Conservation (phyloP, 2,797 vertebrate species). For the Fistularia commersonii region DNA sequence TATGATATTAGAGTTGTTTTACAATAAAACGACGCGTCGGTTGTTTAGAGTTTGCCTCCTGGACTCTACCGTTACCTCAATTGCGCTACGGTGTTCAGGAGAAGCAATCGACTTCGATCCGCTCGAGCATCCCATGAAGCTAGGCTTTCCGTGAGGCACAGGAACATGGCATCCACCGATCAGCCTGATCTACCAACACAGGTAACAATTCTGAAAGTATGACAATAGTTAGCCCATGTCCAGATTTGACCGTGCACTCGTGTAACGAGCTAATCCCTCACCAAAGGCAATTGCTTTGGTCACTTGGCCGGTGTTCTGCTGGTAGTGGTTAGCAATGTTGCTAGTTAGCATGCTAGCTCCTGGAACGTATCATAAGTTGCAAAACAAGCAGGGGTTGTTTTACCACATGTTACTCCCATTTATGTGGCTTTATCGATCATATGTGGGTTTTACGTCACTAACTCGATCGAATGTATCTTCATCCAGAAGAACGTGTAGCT, state of each 20-base stretch:
- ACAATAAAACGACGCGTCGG: too few relatives aligned
- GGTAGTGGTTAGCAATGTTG: conserved; percentile 35
- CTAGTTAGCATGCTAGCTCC: conserved; percentile 53
- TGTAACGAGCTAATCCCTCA: neutral
- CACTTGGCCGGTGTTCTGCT: neutral
- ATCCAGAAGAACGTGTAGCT: conserved; percentile 4
- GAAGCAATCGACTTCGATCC: conserved; percentile 56
- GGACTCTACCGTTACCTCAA: too few relatives aligned
- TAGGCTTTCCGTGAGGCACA: conserved; percentile 29
- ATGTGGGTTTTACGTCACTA: too few relatives aligned
- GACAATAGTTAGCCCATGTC: neutral
- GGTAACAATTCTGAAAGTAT: conserved; percentile 65
- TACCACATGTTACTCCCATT: neutral
- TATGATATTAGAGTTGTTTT: too few relatives aligned
- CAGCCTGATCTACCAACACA: conserved; percentile 82
- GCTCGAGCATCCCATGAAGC: conserved; percentile 39
- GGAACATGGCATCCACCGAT: conserved; percentile 91
- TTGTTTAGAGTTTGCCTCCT: too few relatives aligned
- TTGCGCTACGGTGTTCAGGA: conserved; percentile 19
- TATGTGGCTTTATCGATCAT: neutral
- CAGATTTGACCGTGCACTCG: neutral
- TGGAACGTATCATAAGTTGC: conserved; percentile 42
- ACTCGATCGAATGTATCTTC: neutral
- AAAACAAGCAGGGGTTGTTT: neutral
- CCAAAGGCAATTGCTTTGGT: neutral